Conservation (phyloP, 2,888 invertebrate species). For the Drosophila differens region DNA sequence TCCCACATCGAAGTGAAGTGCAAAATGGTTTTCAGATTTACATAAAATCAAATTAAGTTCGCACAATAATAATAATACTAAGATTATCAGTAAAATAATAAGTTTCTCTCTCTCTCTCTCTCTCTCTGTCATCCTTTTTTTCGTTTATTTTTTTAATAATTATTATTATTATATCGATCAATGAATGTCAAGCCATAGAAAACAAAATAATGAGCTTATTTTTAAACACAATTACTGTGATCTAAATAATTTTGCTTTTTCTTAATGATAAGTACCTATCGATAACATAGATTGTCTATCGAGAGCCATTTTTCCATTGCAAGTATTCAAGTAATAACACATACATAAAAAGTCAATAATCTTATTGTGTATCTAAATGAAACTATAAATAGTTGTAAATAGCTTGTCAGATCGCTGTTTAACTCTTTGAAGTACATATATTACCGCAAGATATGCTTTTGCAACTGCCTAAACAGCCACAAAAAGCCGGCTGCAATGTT, state of each 20-base stretch:
- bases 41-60: slow-evolving; percentile 2
- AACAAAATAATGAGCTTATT: background rate
- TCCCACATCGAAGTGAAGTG: background rate
- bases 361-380: background rate
- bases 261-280: background rate
- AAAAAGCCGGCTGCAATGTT: slow-evolving; percentile 7
- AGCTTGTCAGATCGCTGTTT: background rate
- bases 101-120: background rate
- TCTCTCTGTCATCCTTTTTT: background rate
- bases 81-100: background rate
- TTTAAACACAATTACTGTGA: background rate
- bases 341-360: background rate
- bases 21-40: background rate
- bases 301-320: background rate
- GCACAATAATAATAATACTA: no score
- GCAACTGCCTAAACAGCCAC: background rate
- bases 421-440: background rate
- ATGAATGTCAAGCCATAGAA: background rate
- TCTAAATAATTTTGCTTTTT: background rate
- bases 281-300: background rate
- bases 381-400: background rate
- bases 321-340: background rate
- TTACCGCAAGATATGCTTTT: background rate
- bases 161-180: background rate
- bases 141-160: background rate